Evolutionary conservation across 2,888 invertebrate genomes (phyloP).

Genomic region (Hetaerina titia): DNA sequence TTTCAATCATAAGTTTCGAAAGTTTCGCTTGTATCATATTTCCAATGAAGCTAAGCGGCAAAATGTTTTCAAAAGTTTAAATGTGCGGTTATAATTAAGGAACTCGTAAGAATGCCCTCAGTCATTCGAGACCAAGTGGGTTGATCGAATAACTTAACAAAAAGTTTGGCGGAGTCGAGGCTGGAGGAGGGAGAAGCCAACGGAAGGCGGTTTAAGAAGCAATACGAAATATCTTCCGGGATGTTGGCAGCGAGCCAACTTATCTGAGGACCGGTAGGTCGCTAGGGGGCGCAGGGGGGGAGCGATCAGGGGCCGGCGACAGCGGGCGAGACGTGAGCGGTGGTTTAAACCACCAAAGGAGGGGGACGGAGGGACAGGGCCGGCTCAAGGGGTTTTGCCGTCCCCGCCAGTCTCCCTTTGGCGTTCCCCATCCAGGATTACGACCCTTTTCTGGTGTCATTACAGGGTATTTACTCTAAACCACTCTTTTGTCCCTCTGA

Average conservation of each 20-base stretch:
- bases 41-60: not conserved
- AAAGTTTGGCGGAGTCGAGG: not conserved
- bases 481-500: too few relatives aligned
- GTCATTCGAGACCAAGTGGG: not conserved
- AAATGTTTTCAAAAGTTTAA: not conserved
- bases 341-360: too few relatives aligned
- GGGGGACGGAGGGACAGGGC: too few relatives aligned
- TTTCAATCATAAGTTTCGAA: not conserved
- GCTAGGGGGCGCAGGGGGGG: too few relatives aligned
- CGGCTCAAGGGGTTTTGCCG: too few relatives aligned
- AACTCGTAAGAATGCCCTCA: not conserved
- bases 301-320: too few relatives aligned
- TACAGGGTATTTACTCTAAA: too few relatives aligned
- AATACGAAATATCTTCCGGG: not conserved
- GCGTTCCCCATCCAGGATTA: too few relatives aligned
- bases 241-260: not conserved
- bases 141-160: not conserved
- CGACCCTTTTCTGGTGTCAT: too few relatives aligned
- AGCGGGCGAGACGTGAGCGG: too few relatives aligned
- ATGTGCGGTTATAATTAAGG: not conserved
- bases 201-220: constrained; percentile 8
- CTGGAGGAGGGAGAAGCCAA: not conserved
- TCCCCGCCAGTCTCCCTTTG: too few relatives aligned
- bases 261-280: too few relatives aligned
- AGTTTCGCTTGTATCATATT: not conserved